Conservation (phyloP, 2,888 invertebrate genomes). For the Drosophila mettleri region DNA sequence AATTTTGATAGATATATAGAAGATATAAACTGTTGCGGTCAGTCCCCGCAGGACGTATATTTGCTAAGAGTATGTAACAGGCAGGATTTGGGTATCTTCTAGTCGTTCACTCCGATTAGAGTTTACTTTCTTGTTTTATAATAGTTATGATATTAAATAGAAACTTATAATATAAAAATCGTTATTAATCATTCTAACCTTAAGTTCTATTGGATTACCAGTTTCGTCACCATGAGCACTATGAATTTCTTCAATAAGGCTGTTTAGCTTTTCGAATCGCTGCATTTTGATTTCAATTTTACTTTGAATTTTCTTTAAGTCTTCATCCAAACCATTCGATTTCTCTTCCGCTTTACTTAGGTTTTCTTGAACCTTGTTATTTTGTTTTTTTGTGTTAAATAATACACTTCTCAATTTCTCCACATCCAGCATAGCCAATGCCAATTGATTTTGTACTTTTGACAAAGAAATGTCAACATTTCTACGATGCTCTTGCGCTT, state of each 20-base stretch:
- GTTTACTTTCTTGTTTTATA: too few relatives aligned
- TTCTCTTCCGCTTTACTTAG: slow-evolving; percentile 85
- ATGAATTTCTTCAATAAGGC: slow-evolving; percentile 85
- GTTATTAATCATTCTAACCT: slow-evolving; percentile 33
- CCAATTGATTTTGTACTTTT: slow-evolving; percentile 87
- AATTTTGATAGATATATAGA: too few relatives aligned
- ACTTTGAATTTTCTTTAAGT: slow-evolving; percentile 85
- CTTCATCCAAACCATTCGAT: slow-evolving; percentile 84
- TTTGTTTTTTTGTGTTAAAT: slow-evolving; percentile 70
- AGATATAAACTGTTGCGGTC: too few relatives aligned
- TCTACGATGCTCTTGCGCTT: slow-evolving; percentile 85
- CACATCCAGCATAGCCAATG: slow-evolving; percentile 85
- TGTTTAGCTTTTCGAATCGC: slow-evolving; percentile 86
- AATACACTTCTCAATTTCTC: slow-evolving; percentile 82
- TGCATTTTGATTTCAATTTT: slow-evolving; percentile 86
- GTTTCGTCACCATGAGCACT: slow-evolving; percentile 87
- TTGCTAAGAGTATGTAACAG: too few relatives aligned
- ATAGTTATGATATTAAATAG: too few relatives aligned
- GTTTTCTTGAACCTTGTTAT: slow-evolving; percentile 69
- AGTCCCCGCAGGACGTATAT: too few relatives aligned
- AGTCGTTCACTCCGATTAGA: too few relatives aligned
- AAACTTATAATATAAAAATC: too few relatives aligned
- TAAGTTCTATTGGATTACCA: slow-evolving; percentile 62
- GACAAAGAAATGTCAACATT: slow-evolving; percentile 83
- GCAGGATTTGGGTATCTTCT: too few relatives aligned